These are phyloP conservation scores for Euwallacea fornicatus DNA, from an alignment of 1,140 invertebrate genomes.

Conservation along the genomic window DNA sequence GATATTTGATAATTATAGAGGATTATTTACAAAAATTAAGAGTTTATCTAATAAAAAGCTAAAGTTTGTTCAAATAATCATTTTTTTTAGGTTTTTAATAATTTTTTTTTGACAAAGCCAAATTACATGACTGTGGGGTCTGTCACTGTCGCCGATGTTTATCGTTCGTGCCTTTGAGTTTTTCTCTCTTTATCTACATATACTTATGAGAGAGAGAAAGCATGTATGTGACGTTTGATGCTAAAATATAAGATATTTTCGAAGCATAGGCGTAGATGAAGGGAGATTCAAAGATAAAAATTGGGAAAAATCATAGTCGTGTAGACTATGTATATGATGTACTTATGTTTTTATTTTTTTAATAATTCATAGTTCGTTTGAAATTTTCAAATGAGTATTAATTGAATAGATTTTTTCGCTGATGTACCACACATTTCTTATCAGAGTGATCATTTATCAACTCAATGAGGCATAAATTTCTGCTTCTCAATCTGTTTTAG, in stretches of 20 bases:
- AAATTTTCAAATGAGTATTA: not conserved
- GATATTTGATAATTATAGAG: not conserved
- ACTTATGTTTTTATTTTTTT: too few species aligned
- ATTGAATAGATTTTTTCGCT: not conserved
- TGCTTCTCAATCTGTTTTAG: not conserved
- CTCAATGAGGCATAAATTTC: not conserved
- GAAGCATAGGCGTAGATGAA: not conserved
- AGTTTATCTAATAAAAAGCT: constrained; percentile 23
- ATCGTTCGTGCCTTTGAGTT: too few species aligned
- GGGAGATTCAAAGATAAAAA: not conserved
- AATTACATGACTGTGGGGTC: not conserved
- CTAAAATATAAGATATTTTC: not conserved
- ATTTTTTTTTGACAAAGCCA: constrained; percentile 22
- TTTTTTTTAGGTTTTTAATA: constrained; percentile 12
- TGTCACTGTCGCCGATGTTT: too few species aligned
- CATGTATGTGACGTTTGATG: not conserved
- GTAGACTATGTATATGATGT: too few species aligned
- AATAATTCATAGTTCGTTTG: not conserved
- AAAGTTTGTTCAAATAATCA: constrained; percentile 30
- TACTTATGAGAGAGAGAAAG: not conserved
- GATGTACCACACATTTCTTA: not conserved
- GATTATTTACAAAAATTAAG: constrained; percentile 4
- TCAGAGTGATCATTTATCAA: too few species aligned
- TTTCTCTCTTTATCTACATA: too few species aligned
- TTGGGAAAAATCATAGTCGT: too few species aligned